Percentiles rank a stretch among this genome's conserved stretches.
Conservation (phyloP, 2,113 vertebrate species). For the Bothrops jararaca region DNA sequence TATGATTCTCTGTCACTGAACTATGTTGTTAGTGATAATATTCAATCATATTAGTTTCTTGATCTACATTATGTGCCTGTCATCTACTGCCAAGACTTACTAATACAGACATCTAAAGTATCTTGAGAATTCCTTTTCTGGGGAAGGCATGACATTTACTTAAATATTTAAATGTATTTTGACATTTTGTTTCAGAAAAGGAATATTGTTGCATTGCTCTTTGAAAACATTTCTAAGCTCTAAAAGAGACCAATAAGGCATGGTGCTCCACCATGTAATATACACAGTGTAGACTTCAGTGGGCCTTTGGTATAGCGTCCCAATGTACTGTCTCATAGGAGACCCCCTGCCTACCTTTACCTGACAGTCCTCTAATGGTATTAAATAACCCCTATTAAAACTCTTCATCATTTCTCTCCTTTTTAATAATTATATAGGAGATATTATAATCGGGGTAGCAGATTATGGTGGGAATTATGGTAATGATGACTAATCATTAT, state of each 20-base stretch:
- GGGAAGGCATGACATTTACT: not conserved
- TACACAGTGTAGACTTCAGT: not conserved
- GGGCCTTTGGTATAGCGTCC: not conserved
- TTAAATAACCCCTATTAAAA: not conserved
- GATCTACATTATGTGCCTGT: not conserved
- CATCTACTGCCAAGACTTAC: not conserved
- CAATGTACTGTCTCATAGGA: not conserved
- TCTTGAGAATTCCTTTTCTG: not conserved
- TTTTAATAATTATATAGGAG: not conserved
- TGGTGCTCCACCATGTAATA: not conserved
- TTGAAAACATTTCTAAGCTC: not conserved
- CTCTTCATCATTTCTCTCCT: not conserved
- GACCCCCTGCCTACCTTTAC: not conserved
- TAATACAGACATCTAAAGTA: not conserved
- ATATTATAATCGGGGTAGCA: not conserved
- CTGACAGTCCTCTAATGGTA: not conserved
- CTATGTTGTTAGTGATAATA: not conserved
- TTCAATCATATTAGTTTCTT: not conserved
- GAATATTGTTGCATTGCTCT: not conserved
- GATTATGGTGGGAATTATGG: not conserved
- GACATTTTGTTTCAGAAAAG: not conserved
- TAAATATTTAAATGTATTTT: not conserved
- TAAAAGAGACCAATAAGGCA: not conserved
- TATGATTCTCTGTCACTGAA: not conserved
- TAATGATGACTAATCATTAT: not conserved